Conservation (phyloP, 2,888 invertebrate genomes). For the Timandra comae region DNA sequence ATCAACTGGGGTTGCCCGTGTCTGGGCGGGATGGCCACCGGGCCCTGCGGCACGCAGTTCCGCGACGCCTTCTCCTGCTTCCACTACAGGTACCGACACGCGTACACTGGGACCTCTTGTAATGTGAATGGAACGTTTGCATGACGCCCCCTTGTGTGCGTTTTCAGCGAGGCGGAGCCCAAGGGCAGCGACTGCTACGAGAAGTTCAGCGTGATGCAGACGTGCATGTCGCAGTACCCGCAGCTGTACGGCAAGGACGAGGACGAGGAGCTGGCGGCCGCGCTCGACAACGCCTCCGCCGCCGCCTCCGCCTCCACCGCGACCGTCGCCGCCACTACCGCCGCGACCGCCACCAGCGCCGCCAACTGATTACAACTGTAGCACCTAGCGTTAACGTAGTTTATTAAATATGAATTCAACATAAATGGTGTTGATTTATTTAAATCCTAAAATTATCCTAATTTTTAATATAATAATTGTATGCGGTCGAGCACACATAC, state of each 20-base stretch:
- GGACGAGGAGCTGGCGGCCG: constrained; percentile 67
- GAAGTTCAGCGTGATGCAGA: constrained; percentile 92
- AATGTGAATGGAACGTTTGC: too few species aligned
- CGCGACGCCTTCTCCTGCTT: constrained; percentile 96
- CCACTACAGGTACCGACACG: constrained; percentile 83
- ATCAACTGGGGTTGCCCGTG: constrained; percentile 99
- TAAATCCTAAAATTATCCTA: too few species aligned
- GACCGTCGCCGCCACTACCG: constrained; percentile 2
- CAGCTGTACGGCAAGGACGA: constrained; percentile 86
- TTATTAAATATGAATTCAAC: too few species aligned
- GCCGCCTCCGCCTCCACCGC: constrained; percentile 14
- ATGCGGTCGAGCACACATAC: too few species aligned
- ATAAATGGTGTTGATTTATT: too few species aligned
- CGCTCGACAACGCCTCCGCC: constrained; percentile 21
- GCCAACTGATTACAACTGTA: too few species aligned
- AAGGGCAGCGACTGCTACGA: constrained; percentile 96
- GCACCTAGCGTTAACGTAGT: too few species aligned
- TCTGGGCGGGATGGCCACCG: constrained; percentile 97
- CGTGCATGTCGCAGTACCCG: constrained; percentile 92
- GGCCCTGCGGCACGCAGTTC: constrained; percentile 96
- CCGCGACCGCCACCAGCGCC: background rate
- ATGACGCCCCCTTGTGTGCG: too few species aligned
- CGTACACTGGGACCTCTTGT: too few species aligned
- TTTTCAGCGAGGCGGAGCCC: constrained; percentile 86
- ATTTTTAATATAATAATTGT: too few species aligned